Percentiles rank a stretch among this genome's conserved stretches.
Conservation (phyloP, 2,113 vertebrate genomes). For the Grus americana region DNA sequence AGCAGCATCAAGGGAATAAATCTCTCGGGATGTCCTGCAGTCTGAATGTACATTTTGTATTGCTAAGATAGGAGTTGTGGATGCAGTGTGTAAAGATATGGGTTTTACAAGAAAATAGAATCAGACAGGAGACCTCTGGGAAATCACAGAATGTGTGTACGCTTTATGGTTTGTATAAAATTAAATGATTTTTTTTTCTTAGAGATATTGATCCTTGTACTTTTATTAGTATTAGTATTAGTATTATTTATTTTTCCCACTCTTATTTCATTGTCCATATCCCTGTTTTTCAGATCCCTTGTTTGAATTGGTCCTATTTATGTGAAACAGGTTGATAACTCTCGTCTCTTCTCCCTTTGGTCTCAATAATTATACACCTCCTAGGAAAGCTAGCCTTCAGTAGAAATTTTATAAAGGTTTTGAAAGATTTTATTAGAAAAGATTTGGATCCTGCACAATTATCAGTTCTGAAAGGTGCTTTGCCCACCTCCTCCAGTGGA, state of each 20-base stretch:
- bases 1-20: background rate
- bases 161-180: slow-evolving; percentile 69
- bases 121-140: slow-evolving; percentile 51
- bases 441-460: slow-evolving; percentile 66
- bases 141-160: slow-evolving; percentile 71
- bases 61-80: background rate
- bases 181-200: slow-evolving; percentile 48
- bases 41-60: background rate
- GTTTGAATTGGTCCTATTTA: slow-evolving; percentile 17
- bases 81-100: background rate
- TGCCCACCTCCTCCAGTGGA: slow-evolving; percentile 58
- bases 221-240: slow-evolving; percentile 20
- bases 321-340: slow-evolving; percentile 31
- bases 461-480: slow-evolving; percentile 69
- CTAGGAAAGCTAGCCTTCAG: slow-evolving; percentile 60
- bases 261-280: slow-evolving; percentile 45
- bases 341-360: background rate
- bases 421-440: slow-evolving; percentile 73
- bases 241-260: background rate
- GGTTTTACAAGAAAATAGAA: slow-evolving; percentile 43
- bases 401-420: slow-evolving; percentile 63
- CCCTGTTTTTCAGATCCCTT: background rate
- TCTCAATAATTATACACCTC: slow-evolving; percentile 73
- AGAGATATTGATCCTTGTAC: slow-evolving; percentile 61
- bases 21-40: background rate